Evolutionary conservation across 2,797 vertebrate genomes (phyloP).

Genomic region (Poeciliopsis turneri): DNA sequence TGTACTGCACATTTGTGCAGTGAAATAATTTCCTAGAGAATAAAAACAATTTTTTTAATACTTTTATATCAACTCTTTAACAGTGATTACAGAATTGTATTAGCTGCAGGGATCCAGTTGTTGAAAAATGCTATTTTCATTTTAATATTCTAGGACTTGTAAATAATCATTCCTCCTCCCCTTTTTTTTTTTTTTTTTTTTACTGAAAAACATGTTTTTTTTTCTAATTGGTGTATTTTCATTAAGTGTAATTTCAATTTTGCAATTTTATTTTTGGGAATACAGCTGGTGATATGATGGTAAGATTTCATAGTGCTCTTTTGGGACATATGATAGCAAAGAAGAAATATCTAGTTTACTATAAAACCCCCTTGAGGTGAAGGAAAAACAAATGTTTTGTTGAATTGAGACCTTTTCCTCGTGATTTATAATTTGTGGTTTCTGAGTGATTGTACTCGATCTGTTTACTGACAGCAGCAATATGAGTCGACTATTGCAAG

Average conservation of each 20-base stretch:
- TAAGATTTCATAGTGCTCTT: too few relatives aligned
- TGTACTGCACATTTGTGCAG: not conserved
- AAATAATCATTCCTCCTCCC: too few relatives aligned
- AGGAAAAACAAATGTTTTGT: not conserved
- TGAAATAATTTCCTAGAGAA: not conserved
- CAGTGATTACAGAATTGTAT: not conserved
- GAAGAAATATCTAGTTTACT: not conserved
- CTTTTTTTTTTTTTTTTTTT: too few relatives aligned
- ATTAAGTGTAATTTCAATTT: not conserved
- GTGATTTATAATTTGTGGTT: not conserved
- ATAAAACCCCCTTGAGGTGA: not conserved
- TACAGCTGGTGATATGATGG: not conserved
- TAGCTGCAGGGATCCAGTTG: not conserved
- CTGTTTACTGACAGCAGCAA: not conserved
- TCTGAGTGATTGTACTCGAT: not conserved
- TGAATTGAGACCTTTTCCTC: not conserved
- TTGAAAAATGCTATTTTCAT: not conserved
- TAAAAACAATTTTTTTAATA: not conserved
- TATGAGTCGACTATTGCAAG: conserved; percentile 16
- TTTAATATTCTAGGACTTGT: not conserved
- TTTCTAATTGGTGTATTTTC: not conserved
- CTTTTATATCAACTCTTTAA: not conserved
- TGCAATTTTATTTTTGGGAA: not conserved
- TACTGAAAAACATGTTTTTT: too few relatives aligned
- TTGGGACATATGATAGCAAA: not conserved